Percentiles rank a stretch among this genome's conserved stretches.
phyloP scores from a whole-genome alignment of 1,140 invertebrate species.

The Drosophila trapezifrons region DNA sequence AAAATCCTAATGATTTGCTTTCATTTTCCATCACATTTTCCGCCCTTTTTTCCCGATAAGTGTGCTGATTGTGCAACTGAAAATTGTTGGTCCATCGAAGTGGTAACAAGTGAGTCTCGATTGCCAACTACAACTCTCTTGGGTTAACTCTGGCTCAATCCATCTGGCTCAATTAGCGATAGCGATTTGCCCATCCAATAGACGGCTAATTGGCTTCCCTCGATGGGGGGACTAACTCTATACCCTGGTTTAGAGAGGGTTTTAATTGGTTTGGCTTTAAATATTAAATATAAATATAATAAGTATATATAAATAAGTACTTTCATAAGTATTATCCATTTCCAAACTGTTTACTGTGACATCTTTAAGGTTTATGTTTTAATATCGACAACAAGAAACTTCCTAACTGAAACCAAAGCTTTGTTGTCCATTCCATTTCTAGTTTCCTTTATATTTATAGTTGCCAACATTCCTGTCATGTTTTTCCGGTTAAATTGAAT shows the following conservation, averaged over 20 bases:
- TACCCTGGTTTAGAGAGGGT: background rate
- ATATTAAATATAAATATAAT: no score
- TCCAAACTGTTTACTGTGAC: background rate
- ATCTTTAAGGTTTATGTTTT: background rate
- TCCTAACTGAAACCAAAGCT: no score
- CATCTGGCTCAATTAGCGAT: conserved; percentile 32
- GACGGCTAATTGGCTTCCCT: conserved; percentile 26
- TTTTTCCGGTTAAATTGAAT: background rate
- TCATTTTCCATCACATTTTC: background rate
- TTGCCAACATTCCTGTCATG: background rate
- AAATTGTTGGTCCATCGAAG: conserved; percentile 34
- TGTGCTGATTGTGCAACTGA: conserved; percentile 13
- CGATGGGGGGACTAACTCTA: background rate
- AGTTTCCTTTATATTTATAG: background rate
- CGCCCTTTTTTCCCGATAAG: background rate
- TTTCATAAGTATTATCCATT: no score
- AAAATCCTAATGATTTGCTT: background rate
- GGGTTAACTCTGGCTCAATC: conserved; percentile 19
- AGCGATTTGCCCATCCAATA: conserved; percentile 20
- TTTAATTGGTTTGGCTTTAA: no score
- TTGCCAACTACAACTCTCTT: conserved; percentile 13
- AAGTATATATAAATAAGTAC: no score
- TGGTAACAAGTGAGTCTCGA: conserved; percentile 29
- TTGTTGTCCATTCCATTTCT: no score
- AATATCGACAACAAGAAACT: no score